phyloP scores from a whole-genome alignment of 2,113 vertebrate species.

The Crotophaga sulcirostris region DNA sequence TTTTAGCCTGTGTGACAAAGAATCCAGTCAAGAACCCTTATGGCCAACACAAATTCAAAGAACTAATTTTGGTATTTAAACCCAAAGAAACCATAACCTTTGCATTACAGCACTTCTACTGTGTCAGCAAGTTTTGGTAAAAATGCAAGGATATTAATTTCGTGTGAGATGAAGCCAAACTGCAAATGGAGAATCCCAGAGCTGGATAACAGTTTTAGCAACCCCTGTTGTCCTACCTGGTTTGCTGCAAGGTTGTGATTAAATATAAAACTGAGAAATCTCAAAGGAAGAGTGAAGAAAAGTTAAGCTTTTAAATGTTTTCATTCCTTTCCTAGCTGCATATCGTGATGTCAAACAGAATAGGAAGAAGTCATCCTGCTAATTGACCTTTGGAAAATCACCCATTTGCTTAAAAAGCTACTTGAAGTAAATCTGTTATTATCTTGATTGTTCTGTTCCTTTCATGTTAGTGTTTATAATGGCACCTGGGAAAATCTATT shows the following conservation, averaged over 20 bases:
- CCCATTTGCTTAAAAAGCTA: conserved; percentile 9
- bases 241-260: not conserved
- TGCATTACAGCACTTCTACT: not conserved
- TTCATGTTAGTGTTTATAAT: not conserved
- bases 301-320: not conserved
- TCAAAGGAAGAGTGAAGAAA: not conserved
- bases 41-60: not conserved
- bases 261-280: conserved; percentile 19
- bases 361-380: not conserved
- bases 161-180: not conserved
- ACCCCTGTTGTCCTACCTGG: not conserved
- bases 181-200: not conserved
- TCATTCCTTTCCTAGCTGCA: not conserved
- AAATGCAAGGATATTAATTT: not conserved
- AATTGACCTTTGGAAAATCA: conserved; percentile 28
- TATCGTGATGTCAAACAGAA: not conserved
- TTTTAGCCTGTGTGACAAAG: not conserved
- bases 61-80: not conserved
- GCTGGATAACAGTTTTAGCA: not conserved
- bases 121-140: not conserved
- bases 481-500: conserved; percentile 14
- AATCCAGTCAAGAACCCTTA: not conserved
- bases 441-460: not conserved
- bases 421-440: not conserved
- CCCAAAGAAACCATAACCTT: not conserved